A percentile compares a stretch with the other conserved stretches of the same genome.
Evolutionary conservation across 30 jellyfish, hydroid and myxozoan genomes (phyloP).

Genomic region (Aurelia sp.): DNA sequence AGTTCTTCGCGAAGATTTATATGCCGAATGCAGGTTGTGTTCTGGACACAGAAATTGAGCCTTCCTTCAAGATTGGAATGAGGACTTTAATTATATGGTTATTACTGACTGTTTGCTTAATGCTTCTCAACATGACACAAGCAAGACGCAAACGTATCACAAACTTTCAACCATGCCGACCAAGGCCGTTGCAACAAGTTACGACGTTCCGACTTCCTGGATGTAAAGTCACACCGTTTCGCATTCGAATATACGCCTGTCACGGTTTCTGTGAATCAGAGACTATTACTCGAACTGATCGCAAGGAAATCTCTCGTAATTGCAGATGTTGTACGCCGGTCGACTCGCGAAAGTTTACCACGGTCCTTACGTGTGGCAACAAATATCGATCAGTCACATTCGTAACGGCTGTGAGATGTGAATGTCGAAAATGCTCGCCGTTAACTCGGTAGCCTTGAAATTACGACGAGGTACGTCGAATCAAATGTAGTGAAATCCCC

Average conservation of each 20-base stretch:
- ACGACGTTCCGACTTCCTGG: conserved; percentile 41
- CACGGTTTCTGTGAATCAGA: conserved; percentile 67
- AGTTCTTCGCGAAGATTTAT: no score
- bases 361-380: background rate
- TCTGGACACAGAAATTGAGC: conserved; percentile 22
- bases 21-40: conserved; percentile 5
- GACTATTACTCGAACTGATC: conserved; percentile 45
- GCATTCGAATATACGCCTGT: conserved; percentile 21
- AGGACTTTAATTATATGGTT: conserved; percentile 29
- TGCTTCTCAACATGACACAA: conserved; percentile 46
- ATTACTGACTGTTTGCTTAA: conserved; percentile 39
- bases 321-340: conserved; percentile 57
- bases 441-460: conserved; percentile 1
- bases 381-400: background rate
- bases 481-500: no score
- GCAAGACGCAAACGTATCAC: conserved; percentile 52
- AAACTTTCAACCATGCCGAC: conserved; percentile 51
- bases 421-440: conserved; percentile 40
- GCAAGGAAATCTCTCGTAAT: conserved; percentile 13
- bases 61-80: conserved; percentile 50
- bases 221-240: conserved; percentile 10
- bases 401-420: conserved; percentile 11
- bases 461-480: background rate
- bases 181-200: background rate
- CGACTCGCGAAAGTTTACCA: background rate